Evolutionary conservation across 2,888 invertebrate species (phyloP), one percentile per base, ranked within the genome.

Genomic region (Tinea semifulvella): DNA sequence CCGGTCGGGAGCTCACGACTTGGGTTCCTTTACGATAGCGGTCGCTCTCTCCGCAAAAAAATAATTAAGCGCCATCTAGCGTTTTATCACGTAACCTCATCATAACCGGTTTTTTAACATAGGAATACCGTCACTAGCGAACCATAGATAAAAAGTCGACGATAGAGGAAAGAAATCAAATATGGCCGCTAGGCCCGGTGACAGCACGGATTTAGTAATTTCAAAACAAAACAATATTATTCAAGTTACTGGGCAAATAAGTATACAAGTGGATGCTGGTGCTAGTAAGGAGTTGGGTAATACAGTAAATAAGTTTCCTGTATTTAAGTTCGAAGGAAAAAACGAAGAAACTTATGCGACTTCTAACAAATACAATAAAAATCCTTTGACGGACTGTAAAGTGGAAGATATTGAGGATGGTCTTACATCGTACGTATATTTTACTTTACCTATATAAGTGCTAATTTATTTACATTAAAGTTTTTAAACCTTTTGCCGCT

Each of bases 181-280:
- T 60, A 77, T 79, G 79, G 79, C 74, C 65, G 70, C 68, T 64
- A 71, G 75, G 72, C 58, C 58, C 53, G 55, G 54, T 68, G 69
- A 68, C 63, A 68, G 65, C 54, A 54, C 56, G 48, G 52, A 45
- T 48, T 55, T 52, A 48, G 49, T 56, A 60, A 63, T 52, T 47
- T 49, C 51, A 49, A 54, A 47, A 53, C 31, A 31, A 31, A 31
- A 31, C 13, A 31, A 31, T 7, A 31, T 31, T 31, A 31, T 14
- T n/a, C 31, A n/a, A n/a, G 13, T 13, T 13, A 6, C 31, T 2
- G 13, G n/a, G 2, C 4, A 31, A 13, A 42, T 26, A 7, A 10
- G 11, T 26, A 13, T 22, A 42, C 26, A 13, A 26, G 31, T 31
- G 31, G 31, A 31, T n/a, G 44, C 46, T 47, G 49, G 58, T 50